Percentiles rank a stretch among this genome's conserved stretches.
Evolutionary conservation across 1,140 invertebrate genomes (phyloP).

Genomic region (Sitodiplosis mosellana): DNA sequence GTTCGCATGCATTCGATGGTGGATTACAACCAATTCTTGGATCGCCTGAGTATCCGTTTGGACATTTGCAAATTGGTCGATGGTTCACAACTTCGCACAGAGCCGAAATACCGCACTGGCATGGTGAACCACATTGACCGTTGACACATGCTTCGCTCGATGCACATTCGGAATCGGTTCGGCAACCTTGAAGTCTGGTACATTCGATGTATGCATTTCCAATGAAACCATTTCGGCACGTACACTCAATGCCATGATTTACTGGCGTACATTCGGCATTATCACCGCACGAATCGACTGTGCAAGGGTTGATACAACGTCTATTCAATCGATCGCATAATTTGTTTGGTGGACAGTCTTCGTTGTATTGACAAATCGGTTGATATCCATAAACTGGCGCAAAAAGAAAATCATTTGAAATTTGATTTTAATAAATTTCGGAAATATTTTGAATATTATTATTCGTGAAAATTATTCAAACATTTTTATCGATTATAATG

Average conservation of each 20-base stretch:
- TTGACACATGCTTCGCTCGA: conserved; percentile 55
- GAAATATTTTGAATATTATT: too few species aligned
- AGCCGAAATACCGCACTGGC: conserved; percentile 45
- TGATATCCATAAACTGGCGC: conserved; percentile 33
- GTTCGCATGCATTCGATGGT: conserved; percentile 51
- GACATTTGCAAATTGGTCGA: conserved; percentile 31
- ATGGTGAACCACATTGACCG: conserved; percentile 51
- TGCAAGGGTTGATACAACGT: conserved; percentile 66
- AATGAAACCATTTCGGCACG: conserved; percentile 50
- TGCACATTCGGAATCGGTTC: conserved; percentile 54
- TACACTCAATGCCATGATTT: conserved; percentile 60
- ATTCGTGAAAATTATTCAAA: too few species aligned
- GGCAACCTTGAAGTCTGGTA: conserved; percentile 47
- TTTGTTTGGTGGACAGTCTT: conserved; percentile 67
- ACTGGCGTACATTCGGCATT: conserved; percentile 62
- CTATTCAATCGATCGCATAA: conserved; percentile 64
- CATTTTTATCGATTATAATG: too few species aligned
- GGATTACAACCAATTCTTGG: conserved; percentile 6
- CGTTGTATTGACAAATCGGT: conserved; percentile 72
- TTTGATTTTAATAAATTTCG: too few species aligned
- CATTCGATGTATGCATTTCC: conserved; percentile 68
- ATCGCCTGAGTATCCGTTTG: conserved; percentile 17
- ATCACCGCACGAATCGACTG: conserved; percentile 61
- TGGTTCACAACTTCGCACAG: conserved; percentile 36
- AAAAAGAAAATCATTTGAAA: too few species aligned